These are phyloP conservation scores for Rhabditophanes sp. DNA, from an alignment of 2,888 invertebrate genomes.

Conservation along the genomic window DNA sequence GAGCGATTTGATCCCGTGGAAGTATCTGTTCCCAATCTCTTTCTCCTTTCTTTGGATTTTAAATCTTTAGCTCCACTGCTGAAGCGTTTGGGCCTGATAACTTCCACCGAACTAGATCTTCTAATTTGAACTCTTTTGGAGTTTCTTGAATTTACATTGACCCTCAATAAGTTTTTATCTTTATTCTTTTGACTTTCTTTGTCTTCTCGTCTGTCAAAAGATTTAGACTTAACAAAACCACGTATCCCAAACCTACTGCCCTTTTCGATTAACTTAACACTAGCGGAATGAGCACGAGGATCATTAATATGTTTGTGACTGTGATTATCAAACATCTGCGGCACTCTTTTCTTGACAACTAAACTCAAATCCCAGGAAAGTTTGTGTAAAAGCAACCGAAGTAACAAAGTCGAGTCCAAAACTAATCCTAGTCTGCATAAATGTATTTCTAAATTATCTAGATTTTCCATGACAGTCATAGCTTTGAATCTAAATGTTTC, in stretches of 20 bases:
- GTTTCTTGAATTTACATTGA: conserved; percentile 31
- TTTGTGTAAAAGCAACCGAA: conserved; percentile 40
- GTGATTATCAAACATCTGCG: conserved; percentile 7
- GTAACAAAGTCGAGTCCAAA: conserved; percentile 35
- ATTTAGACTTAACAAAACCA: conserved; percentile 33
- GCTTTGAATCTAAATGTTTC: too few species aligned
- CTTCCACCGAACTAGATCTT: conserved; percentile 40
- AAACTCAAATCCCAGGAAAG: conserved; percentile 40
- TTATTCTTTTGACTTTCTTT: conserved; percentile 24
- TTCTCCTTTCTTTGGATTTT: conserved; percentile 32
- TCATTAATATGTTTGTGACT: conserved; percentile 23
- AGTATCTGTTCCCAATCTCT: conserved; percentile 39
- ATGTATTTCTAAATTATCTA: conserved; percentile 36
- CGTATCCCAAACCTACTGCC: conserved; percentile 7
- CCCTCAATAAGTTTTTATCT: conserved; percentile 32
- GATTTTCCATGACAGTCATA: too few species aligned
- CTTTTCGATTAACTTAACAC: not conserved
- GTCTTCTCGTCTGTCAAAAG: conserved; percentile 24
- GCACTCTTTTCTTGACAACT: conserved; percentile 14
- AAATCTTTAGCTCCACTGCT: conserved; percentile 40
- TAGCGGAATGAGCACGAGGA: conserved; percentile 11
- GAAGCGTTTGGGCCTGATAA: conserved; percentile 38
- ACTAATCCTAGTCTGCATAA: conserved; percentile 39
- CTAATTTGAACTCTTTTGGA: conserved; percentile 38
- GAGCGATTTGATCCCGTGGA: conserved; percentile 37